phyloP scores from a whole-genome alignment of 2,888 invertebrate species.

The Carterocephalus palaemon region DNA sequence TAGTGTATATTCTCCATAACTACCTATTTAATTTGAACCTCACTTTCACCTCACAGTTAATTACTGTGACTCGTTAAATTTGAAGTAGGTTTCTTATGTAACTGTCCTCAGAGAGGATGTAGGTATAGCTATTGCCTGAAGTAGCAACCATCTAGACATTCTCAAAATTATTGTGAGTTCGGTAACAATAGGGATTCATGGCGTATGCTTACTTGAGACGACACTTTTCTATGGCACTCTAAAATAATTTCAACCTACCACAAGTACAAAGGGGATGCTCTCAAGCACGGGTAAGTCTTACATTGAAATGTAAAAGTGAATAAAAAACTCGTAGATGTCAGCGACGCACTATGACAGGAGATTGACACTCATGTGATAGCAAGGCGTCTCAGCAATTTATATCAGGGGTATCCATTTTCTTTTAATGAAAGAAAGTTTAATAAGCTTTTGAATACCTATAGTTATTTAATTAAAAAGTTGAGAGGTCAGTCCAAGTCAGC shows the following conservation, averaged over 20 bases:
- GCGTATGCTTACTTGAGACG: conserved; percentile 33
- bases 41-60: too few species aligned
- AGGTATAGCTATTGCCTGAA: neutral
- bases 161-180: conserved; percentile 36
- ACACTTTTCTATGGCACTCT: conserved; percentile 35
- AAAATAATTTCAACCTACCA: conserved; percentile 32
- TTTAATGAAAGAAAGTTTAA: conserved; percentile 24
- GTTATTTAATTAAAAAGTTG: neutral
- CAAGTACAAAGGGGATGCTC: conserved; percentile 23
- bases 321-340: conserved; percentile 10
- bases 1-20: conserved; percentile 44
- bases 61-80: too few species aligned
- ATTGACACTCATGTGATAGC: conserved; percentile 15
- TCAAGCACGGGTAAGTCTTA: conserved; percentile 33
- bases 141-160: conserved; percentile 32
- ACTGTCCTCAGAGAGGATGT: too few species aligned
- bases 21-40: conserved; percentile 40
- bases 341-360: conserved; percentile 10
- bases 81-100: too few species aligned
- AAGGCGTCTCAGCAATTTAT: conserved; percentile 16
- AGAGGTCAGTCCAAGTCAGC: conserved; percentile 5
- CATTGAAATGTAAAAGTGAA: conserved; percentile 33
- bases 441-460: conserved; percentile 14
- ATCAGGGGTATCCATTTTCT: conserved; percentile 14
- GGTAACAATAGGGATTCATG: conserved; percentile 27